These are phyloP conservation scores for Brachionus rubens DNA, from an alignment of 1,140 invertebrate species.

Conservation along the genomic window DNA sequence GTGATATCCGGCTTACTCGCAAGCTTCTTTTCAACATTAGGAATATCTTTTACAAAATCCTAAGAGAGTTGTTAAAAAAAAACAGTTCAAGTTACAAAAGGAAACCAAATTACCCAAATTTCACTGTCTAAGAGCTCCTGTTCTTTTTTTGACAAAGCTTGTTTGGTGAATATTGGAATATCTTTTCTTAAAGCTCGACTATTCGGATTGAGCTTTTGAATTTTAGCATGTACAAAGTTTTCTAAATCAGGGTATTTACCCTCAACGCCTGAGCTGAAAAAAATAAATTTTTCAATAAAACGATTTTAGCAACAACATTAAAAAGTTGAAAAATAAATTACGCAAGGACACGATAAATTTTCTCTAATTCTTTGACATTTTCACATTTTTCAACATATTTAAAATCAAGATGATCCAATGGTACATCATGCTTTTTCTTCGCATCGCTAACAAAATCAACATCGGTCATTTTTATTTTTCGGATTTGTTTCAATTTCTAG, in stretches of 20 bases:
- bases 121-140: constrained; percentile 50
- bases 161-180: constrained; percentile 48
- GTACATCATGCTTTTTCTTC: constrained; percentile 56
- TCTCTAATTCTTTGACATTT: constrained; percentile 57
- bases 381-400: constrained; percentile 54
- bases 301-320: neutral
- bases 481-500: neutral
- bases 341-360: constrained; percentile 55
- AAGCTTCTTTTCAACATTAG: constrained; percentile 49
- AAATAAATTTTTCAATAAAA: too few relatives aligned
- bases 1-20: neutral
- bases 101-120: constrained; percentile 47
- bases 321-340: constrained; percentile 46
- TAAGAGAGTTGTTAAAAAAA: neutral
- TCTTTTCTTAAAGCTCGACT: constrained; percentile 53
- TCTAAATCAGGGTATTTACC: constrained; percentile 54
- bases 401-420: constrained; percentile 55
- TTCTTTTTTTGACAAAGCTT: constrained; percentile 51
- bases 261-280: constrained; percentile 53
- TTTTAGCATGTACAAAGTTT: constrained; percentile 50
- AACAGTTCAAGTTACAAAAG: too few relatives aligned
- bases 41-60: constrained; percentile 48
- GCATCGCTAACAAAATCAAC: constrained; percentile 6
- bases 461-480: constrained; percentile 22
- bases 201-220: constrained; percentile 48